Base-by-base conservation (phyloP, 2,797 vertebrate species). In the Silurus aristotelis region DNA sequence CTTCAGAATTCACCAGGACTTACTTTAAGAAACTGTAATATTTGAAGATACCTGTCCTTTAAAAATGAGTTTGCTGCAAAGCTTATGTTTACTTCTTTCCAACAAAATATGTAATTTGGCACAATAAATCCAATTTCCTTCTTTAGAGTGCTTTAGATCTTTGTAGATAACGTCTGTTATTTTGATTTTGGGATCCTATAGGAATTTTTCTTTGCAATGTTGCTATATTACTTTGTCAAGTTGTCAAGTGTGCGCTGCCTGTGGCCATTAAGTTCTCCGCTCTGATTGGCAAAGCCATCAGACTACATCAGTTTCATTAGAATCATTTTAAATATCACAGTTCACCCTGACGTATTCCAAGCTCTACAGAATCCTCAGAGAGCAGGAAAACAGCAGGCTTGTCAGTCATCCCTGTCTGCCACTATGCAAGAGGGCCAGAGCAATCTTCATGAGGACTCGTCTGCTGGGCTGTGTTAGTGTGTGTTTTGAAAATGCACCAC, bases 291-390 rank as follows among this genome's bases (percentile, higher is more conserved):
- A 85, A 66, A 89, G 83, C 77, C 88, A 88, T 91, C 91, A 89
- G 76, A 56, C 55, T 38, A 81, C 55, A 63, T 84, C 90, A 84
- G 67, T 89, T 89, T 90, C 83, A 82, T 90, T 90, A 88, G 87
- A 93, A 89, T 92, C 89, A 89, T 78, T 92, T 91, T 86, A 61
- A 88, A 89, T 86, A 88, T 89, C 87, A 84, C 84, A 73, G 88
- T 89, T 92, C 91, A 92, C 87, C 91, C 89, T 90, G 86, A 88
- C 85, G 89, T 83, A 75, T 79, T 79, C 84, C 63, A 75, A 85
- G 76, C 89, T 88, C 79, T 85, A 31, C 15, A 72, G 87, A 83
- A 86, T 90, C 82, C 86, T 85, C 52, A 58, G 38, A 88, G 85
- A 86, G 71, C 85, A 10, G 61, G 10, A 31, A 87, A 86, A 87